These are phyloP conservation scores for Sinhomidia bicolor DNA, from an alignment of 2,888 invertebrate species.

Conservation along the genomic window DNA sequence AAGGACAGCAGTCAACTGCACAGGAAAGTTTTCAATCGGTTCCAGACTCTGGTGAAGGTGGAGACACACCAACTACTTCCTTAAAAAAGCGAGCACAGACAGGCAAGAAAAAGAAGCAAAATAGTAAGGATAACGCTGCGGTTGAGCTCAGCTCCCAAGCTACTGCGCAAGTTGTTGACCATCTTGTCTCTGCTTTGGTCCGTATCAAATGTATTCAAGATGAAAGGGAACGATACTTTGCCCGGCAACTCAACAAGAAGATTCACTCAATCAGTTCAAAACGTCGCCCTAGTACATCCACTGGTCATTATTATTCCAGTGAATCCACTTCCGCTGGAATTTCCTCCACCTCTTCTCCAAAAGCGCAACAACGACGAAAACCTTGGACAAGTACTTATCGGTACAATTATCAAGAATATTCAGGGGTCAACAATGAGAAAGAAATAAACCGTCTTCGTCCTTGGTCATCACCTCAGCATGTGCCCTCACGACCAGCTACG, in stretches of 20 bases:
- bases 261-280: background rate
- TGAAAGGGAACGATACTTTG: background rate
- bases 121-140: background rate
- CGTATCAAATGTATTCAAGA: conserved; percentile 38
- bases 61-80: background rate
- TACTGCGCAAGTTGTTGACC: background rate
- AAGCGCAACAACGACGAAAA: conserved; percentile 29
- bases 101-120: background rate
- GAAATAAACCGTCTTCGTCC: background rate
- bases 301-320: conserved; percentile 4
- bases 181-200: conserved; percentile 20
- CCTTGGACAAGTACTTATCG: conserved; percentile 45
- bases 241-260: background rate
- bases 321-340: background rate
- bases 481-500: background rate
- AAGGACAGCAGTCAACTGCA: background rate
- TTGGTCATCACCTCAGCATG: conserved; percentile 25
- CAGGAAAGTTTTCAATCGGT: background rate
- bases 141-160: background rate
- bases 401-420: background rate
- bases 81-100: background rate
- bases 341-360: background rate
- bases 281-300: background rate
- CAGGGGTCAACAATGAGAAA: no score
- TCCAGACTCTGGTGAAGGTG: conserved; percentile 29